These are phyloP conservation scores for Nasua narica DNA, from an alignment of 2,797 vertebrate species.

Conservation along the genomic window DNA sequence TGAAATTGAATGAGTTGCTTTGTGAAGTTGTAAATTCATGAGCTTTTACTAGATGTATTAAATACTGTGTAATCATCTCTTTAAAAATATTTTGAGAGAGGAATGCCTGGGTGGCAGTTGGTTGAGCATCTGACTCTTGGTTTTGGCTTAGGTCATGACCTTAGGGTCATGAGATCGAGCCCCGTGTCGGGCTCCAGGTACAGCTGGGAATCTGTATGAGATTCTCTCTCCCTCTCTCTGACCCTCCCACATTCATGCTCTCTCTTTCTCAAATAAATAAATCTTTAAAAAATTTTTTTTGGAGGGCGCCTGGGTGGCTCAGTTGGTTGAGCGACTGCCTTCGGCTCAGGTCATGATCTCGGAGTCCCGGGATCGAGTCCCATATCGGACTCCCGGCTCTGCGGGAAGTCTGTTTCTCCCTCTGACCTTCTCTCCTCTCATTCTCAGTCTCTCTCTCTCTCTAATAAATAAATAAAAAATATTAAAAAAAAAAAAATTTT, in stretches of 20 bases:
- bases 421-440: no score
- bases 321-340: no score
- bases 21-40: not conserved
- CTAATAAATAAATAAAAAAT: no score
- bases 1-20: not conserved
- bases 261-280: not conserved
- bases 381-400: no score
- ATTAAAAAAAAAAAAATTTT: no score
- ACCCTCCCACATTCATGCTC: not conserved
- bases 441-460: no score
- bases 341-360: no score
- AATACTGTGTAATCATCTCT: not conserved
- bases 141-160: not conserved
- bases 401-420: no score
- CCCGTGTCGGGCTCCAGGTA: fast-evolving
- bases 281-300: no score
- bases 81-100: not conserved
- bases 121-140: not conserved
- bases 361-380: no score
- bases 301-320: no score
- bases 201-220: not conserved
- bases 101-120: not conserved
- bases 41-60: not conserved
- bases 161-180: not conserved
- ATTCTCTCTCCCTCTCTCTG: not conserved